Evolutionary conservation across 1,140 invertebrate genomes (phyloP), one percentile per base, ranked within the genome.

Genomic region (Paramacrobiotus metropolitanus): DNA sequence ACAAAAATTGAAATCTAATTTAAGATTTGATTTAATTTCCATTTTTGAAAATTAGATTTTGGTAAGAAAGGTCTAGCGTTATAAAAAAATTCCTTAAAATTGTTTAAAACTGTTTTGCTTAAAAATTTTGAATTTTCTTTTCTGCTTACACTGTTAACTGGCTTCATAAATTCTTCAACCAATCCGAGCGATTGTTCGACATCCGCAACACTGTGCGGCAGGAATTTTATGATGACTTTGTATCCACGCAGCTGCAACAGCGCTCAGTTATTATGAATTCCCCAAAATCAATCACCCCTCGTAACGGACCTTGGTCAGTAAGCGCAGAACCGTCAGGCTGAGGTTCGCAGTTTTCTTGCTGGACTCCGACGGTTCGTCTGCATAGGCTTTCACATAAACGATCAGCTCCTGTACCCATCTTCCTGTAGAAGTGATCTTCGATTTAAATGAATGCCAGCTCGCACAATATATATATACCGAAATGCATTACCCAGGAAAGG

Each of bases 141-240:
- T n/a, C n/a, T n/a, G n/a, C n/a, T n/a, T n/a, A n/a, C n/a, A 21
- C 80, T 77, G 71, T 89, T 82, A 62, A 79, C 77, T 1, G 82
- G 79, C 74, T 89, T 78, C 73, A n/a, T n/a, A n/a, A n/a, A n/a
- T 60, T 77, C 74, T 69, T 86, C 82, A 24, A 94, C 71, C 69
- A 88, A 76, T 62, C 78, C 75, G 31, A 91, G 69, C 31, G 88
- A 83, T 48, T 21, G 29, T n/a, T 21, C 21, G 21, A 76, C 61
- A 15, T 75, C 68, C 48, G 44, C 30, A 75, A 87, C 84, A 77
- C 94, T 89, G 74, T 96, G 92, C 3, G 92, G 92, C 64, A 97
- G 78, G 73, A 88, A 82, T 44, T 84, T 82, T 0, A 91, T 81
- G 62, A 93, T 82, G 31, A 86, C 81, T 76, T 97, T 97, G 67